Evolutionary conservation across 2,797 vertebrate genomes (phyloP).

Genomic region (Tokudaia muenninki): DNA sequence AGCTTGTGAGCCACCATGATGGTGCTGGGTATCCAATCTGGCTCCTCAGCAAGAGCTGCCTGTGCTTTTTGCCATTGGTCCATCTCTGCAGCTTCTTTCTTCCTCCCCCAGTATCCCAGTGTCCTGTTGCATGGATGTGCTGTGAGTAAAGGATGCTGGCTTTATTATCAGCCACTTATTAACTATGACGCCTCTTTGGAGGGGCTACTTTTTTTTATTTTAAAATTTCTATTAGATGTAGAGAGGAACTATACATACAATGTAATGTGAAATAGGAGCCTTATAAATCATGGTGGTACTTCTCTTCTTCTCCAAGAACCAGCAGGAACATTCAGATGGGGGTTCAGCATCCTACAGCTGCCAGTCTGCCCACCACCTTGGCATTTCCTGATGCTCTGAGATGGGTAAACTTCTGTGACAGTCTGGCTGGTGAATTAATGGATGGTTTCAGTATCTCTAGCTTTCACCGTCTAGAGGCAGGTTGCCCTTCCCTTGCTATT

Average conservation of each 20-base stretch:
- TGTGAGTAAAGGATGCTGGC: not conserved
- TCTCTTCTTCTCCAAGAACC: not conserved
- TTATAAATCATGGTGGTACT: not conserved
- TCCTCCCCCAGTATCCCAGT: not conserved
- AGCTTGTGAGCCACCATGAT: not conserved
- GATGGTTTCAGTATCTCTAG: not conserved
- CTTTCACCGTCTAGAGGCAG: not conserved
- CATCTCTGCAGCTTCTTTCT: not conserved
- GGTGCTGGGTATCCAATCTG: not conserved
- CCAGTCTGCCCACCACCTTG: not conserved
- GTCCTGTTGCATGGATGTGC: not conserved
- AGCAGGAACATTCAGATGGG: too few relatives aligned
- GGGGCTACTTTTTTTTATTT: not conserved
- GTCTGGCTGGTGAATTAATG: not conserved
- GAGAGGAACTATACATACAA: not conserved
- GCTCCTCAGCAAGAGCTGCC: not conserved
- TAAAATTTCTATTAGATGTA: not conserved
- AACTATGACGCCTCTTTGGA: not conserved
- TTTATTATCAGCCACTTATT: not conserved
- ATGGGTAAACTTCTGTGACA: not conserved
- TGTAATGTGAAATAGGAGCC: not conserved
- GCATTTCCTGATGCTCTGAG: accelerated
- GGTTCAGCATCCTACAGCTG: not conserved
- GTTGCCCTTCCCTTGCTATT: accelerated
- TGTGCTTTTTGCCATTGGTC: not conserved